Conservation (phyloP, 2,113 vertebrate genomes). For the Rhinolophus sinicus region DNA sequence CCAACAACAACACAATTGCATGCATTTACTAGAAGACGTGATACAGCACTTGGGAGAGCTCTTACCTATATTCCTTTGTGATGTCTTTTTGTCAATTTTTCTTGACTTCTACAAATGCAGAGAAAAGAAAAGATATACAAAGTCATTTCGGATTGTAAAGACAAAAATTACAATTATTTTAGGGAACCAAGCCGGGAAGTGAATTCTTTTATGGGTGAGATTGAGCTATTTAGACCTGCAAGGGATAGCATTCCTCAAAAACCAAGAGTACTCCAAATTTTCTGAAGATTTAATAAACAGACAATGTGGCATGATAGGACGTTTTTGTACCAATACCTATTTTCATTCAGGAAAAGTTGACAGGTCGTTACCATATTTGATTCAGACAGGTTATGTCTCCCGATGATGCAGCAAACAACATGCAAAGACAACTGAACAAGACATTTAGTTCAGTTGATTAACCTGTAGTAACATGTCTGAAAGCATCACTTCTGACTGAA, state of each 20-base stretch:
- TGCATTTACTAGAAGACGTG: neutral
- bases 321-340: neutral
- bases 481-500: neutral
- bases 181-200: neutral
- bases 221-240: neutral
- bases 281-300: neutral
- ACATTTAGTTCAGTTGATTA: neutral
- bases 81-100: neutral
- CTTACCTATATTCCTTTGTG: neutral
- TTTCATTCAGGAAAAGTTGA: neutral
- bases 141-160: neutral
- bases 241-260: neutral
- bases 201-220: neutral
- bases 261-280: neutral
- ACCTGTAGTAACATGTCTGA: conserved; percentile 12
- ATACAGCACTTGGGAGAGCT: neutral
- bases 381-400: neutral
- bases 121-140: neutral
- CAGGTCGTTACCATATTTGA: neutral
- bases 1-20: neutral
- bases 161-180: neutral
- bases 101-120: neutral
- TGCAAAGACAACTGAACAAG: neutral
- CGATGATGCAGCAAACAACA: neutral
- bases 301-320: neutral